Evolutionary conservation across 2,797 vertebrate species (phyloP), one percentile per base, ranked within the genome.

Genomic region (Gadopsis bispinosus): DNA sequence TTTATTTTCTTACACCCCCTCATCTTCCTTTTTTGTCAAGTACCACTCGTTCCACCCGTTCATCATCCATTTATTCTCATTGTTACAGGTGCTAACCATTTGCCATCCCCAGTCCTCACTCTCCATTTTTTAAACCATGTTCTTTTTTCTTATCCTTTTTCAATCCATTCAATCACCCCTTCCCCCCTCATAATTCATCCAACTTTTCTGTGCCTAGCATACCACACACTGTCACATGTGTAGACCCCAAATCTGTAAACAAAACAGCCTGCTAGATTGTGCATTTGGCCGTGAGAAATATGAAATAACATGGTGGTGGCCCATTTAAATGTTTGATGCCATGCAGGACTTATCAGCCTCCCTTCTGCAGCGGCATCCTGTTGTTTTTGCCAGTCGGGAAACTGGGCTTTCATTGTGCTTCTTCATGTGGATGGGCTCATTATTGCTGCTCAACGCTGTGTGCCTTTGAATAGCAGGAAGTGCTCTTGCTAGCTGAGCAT

Each of bases 391-490:
- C 82, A 80, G 79, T 80, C 22, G 48, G 75, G 81, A 80, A 87
- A 85, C 86, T 73, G 81, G 73, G 75, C 86, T 90, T 86, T 88
- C 79, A 89, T 88, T 76, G 67, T 70, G 79, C 55, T 79, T 64
- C 77, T 87, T 88, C 83, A 87, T 91, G 89, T 88, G 77, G 83
- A 87, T 75, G 88, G 79, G 76, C 85, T 91, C 81, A 71, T 86
- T 87, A 84, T 72, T 79, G 84, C 84, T 37, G 79, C 83, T 89
- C 63, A 83, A 45, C 20, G 62, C 80, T 6, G 75, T 62, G 67
- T 66, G 83, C 62, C 67, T 83, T 81, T 86, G 86, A 88, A 85
- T 83, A 61, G 83, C 77, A 87, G 90, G 91, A 92, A 88, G 90
- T 79, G 83, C 68, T 82, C 64, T 68, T 7, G 75, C 82, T 69